A percentile compares a stretch with the other conserved stretches of the same genome.
Evolutionary conservation across 2,113 vertebrate genomes (phyloP).

Genomic region (Picathartes gymnocephalus): DNA sequence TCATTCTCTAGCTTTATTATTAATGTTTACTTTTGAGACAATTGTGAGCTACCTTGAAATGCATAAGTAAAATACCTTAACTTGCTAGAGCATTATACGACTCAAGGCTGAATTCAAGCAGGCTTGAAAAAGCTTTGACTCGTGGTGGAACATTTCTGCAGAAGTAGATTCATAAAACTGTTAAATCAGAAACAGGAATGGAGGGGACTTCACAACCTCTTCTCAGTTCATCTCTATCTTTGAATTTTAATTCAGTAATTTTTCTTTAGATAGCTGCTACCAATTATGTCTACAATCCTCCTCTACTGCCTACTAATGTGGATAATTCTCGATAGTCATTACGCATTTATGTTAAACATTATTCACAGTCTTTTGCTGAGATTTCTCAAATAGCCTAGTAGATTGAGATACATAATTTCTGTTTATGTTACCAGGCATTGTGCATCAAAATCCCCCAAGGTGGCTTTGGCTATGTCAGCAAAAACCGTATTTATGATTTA

Average conservation of each 20-base stretch:
- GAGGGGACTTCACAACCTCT: neutral
- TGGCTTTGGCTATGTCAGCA: neutral
- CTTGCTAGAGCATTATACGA: neutral
- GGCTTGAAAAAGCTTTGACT: neutral
- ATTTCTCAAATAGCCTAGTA: conserved; percentile 37
- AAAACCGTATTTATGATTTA: conserved; percentile 24
- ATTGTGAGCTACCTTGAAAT: neutral
- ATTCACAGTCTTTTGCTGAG: conserved; percentile 33
- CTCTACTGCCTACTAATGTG: neutral
- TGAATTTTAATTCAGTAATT: neutral
- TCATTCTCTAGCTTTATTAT: neutral
- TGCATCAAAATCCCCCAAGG: conserved; percentile 17
- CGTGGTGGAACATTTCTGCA: neutral
- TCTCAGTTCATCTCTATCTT: neutral
- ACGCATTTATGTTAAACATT: conserved; percentile 18
- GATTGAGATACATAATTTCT: conserved; percentile 24
- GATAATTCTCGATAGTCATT: neutral
- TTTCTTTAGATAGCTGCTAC: neutral
- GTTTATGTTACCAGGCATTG: conserved; percentile 15
- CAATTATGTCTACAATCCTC: neutral
- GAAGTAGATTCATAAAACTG: neutral
- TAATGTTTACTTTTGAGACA: neutral
- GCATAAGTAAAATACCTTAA: neutral
- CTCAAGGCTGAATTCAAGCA: neutral
- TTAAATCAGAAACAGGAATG: neutral